Conservation (phyloP, 2,888 invertebrate genomes). For the Hydroisotoma schaefferi region DNA sequence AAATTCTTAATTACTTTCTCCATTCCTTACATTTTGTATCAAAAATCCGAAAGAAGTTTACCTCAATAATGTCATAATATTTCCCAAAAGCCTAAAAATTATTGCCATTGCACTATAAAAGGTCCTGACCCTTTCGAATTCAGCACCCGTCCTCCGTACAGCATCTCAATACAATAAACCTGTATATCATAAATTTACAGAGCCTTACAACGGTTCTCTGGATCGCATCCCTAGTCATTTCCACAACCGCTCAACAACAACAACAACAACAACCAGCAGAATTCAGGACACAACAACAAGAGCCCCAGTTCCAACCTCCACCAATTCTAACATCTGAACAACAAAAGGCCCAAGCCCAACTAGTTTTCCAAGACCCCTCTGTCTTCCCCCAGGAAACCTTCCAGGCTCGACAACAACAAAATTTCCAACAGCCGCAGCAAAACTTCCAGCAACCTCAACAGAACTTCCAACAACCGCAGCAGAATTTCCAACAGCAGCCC, state of each 20-base stretch:
- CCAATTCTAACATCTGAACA: conserved; percentile 11
- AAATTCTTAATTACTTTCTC: too few species aligned
- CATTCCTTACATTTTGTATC: too few species aligned
- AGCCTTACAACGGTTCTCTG: not conserved
- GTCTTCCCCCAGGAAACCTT: not conserved
- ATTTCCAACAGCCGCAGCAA: conserved; percentile 13
- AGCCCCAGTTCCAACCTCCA: conserved; percentile 28
- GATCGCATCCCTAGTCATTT: conserved; percentile 1
- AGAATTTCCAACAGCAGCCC: conserved; percentile 10
- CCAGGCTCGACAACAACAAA: conserved; percentile 7
- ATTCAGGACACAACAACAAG: conserved; percentile 7
- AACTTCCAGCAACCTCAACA: conserved; percentile 6
- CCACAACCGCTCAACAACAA: not conserved
- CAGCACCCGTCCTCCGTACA: too few species aligned
- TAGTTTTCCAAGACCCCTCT: not conserved
- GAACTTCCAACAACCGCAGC: conserved; percentile 4
- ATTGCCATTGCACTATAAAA: too few species aligned
- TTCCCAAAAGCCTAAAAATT: too few species aligned
- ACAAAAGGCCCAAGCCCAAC: conserved; percentile 3
- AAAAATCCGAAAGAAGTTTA: too few species aligned
- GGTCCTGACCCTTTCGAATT: too few species aligned
- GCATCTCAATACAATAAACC: too few species aligned
- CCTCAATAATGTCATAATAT: too few species aligned
- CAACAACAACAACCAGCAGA: conserved; percentile 10
- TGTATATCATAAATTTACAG: too few species aligned